Conservation (phyloP, 2,888 invertebrate species). For the Xiphydria camelus region DNA sequence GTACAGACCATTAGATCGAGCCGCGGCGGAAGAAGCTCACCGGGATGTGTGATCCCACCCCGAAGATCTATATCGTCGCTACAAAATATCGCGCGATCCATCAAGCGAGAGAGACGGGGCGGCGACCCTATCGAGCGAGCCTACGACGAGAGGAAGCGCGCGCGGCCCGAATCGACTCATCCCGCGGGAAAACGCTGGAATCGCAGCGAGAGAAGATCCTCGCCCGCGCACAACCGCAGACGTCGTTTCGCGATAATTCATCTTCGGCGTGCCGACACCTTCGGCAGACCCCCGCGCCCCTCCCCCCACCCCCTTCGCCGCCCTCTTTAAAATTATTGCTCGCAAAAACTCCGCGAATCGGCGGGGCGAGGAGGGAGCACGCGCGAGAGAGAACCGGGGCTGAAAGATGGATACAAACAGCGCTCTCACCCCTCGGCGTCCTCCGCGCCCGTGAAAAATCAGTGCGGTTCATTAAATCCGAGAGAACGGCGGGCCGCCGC, state of each 20-base stretch:
- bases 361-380: neutral
- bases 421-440: constrained; percentile 24
- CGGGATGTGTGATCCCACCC: no score
- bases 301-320: constrained; percentile 19
- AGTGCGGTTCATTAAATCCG: constrained; percentile 53
- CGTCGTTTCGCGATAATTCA: constrained; percentile 43
- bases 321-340: neutral
- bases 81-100: no score
- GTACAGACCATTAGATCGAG: no score
- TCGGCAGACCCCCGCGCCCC: constrained; percentile 23
- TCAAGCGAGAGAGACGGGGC: no score
- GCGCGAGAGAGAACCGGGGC: constrained; percentile 17
- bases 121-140: no score
- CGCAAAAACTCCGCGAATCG: neutral
- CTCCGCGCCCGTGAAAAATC: constrained; percentile 47
- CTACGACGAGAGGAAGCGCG: no score
- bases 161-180: no score
- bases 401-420: constrained; percentile 41
- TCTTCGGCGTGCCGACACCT: constrained; percentile 41
- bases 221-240: no score
- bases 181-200: no score
- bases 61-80: no score
- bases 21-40: no score
- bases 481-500: constrained; percentile 39
- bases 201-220: no score